Percentiles rank a stretch among this genome's conserved stretches.
Evolutionary conservation across 2,888 invertebrate genomes (phyloP).

Genomic region (Latrodectus elegans): DNA sequence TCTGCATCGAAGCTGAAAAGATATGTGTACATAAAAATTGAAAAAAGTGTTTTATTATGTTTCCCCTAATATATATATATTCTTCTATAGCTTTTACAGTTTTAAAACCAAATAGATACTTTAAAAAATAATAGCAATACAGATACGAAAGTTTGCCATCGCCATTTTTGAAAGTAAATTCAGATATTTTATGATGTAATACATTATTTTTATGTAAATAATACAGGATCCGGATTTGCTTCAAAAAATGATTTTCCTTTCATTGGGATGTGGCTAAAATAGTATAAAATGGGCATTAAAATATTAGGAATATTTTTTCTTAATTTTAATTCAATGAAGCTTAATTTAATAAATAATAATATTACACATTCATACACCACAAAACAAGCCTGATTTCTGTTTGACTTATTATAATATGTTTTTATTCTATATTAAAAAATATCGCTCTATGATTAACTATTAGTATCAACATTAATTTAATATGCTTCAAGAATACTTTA

Average conservation of each 20-base stretch:
- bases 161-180: conserved; percentile 33
- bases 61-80: background rate
- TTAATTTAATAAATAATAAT: too few relatives aligned
- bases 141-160: conserved; percentile 17
- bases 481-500: too few relatives aligned
- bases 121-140: conserved; percentile 46
- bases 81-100: conserved; percentile 31
- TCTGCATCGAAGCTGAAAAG: conserved; percentile 10
- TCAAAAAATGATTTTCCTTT: background rate
- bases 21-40: background rate
- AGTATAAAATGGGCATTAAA: too few relatives aligned
- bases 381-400: too few relatives aligned
- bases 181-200: conserved; percentile 41
- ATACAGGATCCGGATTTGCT: conserved; percentile 11
- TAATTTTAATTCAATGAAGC: too few relatives aligned
- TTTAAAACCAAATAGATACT: conserved; percentile 56
- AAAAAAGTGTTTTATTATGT: conserved; percentile 56
- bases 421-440: too few relatives aligned
- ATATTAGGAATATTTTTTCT: too few relatives aligned
- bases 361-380: too few relatives aligned
- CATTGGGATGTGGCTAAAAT: too few relatives aligned
- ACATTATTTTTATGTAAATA: conserved; percentile 14
- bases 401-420: too few relatives aligned
- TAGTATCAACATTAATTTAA: too few relatives aligned
- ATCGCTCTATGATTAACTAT: too few relatives aligned